phyloP scores from a whole-genome alignment of 1,140 invertebrate species.

The Temnothorax longispinosus region DNA sequence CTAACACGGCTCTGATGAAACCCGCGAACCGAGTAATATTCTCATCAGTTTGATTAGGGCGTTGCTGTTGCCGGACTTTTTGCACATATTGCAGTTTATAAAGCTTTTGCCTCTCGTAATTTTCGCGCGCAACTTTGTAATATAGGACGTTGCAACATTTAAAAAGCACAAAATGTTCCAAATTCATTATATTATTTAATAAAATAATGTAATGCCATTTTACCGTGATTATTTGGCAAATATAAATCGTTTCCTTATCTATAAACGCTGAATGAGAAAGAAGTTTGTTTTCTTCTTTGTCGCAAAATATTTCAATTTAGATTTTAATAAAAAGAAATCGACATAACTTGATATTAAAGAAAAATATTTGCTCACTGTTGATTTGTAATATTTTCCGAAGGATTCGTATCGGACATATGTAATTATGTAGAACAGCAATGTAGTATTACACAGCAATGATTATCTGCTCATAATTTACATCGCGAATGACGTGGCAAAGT shows the following conservation, averaged over 20 bases:
- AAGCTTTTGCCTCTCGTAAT: background rate
- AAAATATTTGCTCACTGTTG: background rate
- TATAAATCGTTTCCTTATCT: background rate
- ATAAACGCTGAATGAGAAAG: background rate
- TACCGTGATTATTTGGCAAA: background rate
- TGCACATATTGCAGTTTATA: background rate
- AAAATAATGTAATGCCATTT: too few relatives aligned
- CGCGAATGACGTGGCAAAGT: slow-evolving; percentile 26
- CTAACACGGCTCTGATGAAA: background rate
- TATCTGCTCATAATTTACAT: slow-evolving; percentile 34
- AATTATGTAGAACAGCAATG: slow-evolving; percentile 14
- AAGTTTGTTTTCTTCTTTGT: background rate
- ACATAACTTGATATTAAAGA: background rate
- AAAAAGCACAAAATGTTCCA: background rate
- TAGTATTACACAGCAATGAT: background rate
- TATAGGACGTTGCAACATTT: background rate
- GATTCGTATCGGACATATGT: background rate
- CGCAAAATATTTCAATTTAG: background rate
- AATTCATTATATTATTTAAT: background rate
- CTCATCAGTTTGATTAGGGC: slow-evolving; percentile 6
- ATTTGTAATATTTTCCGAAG: background rate
- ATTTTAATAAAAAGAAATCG: slow-evolving; percentile 3
- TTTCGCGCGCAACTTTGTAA: background rate
- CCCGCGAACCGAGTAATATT: background rate
- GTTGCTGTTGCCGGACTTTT: background rate